phyloP scores from a whole-genome alignment of 2,113 vertebrate species.

The Trogon surrucura region DNA sequence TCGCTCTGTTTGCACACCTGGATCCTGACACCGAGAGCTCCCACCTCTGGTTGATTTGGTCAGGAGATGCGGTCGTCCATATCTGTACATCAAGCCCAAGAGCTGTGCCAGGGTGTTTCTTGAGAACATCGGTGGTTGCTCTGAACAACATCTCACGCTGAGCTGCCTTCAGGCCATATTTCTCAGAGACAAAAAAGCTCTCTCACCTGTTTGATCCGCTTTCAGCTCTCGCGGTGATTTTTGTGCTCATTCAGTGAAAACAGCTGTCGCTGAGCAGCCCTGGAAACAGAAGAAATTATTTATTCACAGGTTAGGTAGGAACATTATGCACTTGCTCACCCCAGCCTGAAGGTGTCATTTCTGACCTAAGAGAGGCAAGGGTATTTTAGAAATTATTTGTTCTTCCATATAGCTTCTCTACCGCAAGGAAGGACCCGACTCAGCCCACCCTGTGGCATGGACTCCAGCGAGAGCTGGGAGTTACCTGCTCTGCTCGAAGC shows the following conservation, averaged over 20 bases:
- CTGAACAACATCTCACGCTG: rapidly evolving
- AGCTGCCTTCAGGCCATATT: neutral
- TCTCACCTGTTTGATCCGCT: neutral
- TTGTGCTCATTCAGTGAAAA: neutral
- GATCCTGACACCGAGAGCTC: neutral
- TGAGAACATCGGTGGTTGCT: neutral
- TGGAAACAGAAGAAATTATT: neutral
- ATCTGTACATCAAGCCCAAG: neutral
- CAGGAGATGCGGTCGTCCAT: neutral
- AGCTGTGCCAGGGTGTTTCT: rapidly evolving
- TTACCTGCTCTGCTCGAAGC: neutral
- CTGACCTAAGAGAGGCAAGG: neutral
- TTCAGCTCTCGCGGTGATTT: neutral
- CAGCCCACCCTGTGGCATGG: neutral
- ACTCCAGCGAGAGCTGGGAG: neutral
- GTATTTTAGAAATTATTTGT: neutral
- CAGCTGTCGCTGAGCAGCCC: neutral
- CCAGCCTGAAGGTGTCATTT: neutral
- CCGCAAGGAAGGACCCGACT: neutral
- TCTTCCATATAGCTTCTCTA: neutral
- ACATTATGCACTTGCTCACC: neutral
- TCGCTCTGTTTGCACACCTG: rapidly evolving
- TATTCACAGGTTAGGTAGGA: neutral
- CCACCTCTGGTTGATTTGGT: neutral
- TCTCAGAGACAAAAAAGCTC: neutral